Conservation (phyloP, 2,888 invertebrate genomes). For the Phalangium opilio region DNA sequence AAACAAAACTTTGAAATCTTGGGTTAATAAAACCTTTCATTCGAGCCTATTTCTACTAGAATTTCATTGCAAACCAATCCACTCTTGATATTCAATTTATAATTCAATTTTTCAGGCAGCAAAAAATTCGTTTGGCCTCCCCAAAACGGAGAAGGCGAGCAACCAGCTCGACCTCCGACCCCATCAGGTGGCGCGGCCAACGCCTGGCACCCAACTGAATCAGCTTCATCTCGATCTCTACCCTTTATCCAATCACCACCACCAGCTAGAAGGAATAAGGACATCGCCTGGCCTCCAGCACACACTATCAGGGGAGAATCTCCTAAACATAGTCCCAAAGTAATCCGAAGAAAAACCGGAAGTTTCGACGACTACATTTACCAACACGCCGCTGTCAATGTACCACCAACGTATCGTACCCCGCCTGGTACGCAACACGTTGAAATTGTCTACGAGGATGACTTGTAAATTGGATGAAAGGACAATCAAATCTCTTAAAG, state of each 20-base stretch:
- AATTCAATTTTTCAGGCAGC: not conserved
- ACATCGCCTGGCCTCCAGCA: conserved; percentile 16
- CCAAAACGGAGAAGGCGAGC: conserved; percentile 1
- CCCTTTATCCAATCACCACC: conserved; percentile 11
- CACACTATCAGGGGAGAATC: conserved; percentile 1
- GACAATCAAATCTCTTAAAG: too few species aligned
- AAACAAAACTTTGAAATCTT: too few species aligned
- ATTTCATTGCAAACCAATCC: too few species aligned
- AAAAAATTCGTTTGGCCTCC: conserved; percentile 14
- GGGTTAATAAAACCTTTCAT: too few species aligned
- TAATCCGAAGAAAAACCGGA: conserved; percentile 5
- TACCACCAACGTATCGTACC: conserved; percentile 21
- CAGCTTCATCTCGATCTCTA: conserved; percentile 9
- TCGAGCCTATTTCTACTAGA: too few species aligned
- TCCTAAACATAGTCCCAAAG: conserved; percentile 4
- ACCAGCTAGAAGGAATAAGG: conserved; percentile 9
- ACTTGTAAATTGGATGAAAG: too few species aligned
- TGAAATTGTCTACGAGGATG: too few species aligned
- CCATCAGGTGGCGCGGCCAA: not conserved
- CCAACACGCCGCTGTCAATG: conserved; percentile 14
- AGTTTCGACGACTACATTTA: conserved; percentile 14
- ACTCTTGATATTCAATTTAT: too few species aligned
- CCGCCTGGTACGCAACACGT: conserved; percentile 25
- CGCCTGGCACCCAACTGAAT: conserved; percentile 13
- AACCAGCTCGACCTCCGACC: not conserved